A percentile compares a stretch with the other conserved stretches of the same genome.
These are phyloP conservation scores for Sylvietta virens DNA, from an alignment of 2,113 vertebrate genomes.

Conservation along the genomic window DNA sequence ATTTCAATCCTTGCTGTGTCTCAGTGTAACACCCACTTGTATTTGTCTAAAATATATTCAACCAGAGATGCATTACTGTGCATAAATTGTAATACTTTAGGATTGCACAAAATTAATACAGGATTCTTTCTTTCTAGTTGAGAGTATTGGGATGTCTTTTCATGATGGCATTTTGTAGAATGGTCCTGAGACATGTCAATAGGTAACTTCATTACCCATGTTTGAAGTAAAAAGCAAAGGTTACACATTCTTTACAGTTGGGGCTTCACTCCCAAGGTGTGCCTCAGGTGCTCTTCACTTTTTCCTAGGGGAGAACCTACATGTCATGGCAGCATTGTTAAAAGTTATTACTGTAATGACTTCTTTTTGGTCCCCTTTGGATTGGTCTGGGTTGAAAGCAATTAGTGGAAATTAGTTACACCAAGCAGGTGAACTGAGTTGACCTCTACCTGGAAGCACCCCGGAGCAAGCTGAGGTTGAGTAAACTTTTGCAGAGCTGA, in stretches of 20 bases:
- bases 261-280: not conserved
- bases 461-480: not conserved
- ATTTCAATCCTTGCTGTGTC: not conserved
- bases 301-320: fast-evolving
- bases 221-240: not conserved
- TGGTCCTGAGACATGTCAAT: not conserved
- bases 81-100: not conserved
- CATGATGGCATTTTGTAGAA: not conserved
- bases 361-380: not conserved
- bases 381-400: not conserved
- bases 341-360: not conserved
- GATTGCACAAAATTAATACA: not conserved
- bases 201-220: not conserved
- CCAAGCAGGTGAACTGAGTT: not conserved
- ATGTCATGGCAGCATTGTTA: not conserved
- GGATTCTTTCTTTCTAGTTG: not conserved
- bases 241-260: not conserved
- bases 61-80: not conserved
- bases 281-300: not conserved
- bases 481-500: not conserved
- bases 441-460: not conserved
- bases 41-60: not conserved
- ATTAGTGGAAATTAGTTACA: not conserved
- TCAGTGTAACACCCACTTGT: not conserved
- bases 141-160: not conserved